A percentile compares a stretch with the other conserved stretches of the same genome.
Evolutionary conservation across 2,888 invertebrate species (phyloP).

Genomic region (Platerodrilus igneus): DNA sequence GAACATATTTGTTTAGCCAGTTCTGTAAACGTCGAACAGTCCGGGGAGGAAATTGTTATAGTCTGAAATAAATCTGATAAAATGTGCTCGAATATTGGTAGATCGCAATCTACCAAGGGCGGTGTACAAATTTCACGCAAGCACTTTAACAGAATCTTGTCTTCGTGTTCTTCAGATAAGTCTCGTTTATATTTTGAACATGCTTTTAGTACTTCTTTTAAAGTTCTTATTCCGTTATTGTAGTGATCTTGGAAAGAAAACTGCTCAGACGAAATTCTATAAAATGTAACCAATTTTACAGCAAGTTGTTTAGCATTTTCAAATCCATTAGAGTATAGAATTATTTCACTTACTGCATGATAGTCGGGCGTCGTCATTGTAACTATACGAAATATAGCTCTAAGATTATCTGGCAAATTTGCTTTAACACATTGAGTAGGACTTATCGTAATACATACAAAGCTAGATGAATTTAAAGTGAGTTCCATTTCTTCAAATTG

Average conservation of each 20-base stretch:
- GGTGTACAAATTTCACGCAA: slow-evolving; percentile 89
- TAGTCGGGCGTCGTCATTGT: slow-evolving; percentile 92
- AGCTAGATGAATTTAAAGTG: slow-evolving; percentile 69
- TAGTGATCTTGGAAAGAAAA: slow-evolving; percentile 82
- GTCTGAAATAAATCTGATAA: slow-evolving; percentile 89
- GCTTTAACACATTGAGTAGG: slow-evolving; percentile 77
- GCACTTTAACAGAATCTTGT: slow-evolving; percentile 73
- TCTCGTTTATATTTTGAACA: slow-evolving; percentile 78
- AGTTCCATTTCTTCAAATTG: slow-evolving; percentile 73
- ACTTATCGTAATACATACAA: slow-evolving; percentile 77
- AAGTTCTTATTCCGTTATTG: slow-evolving; percentile 85
- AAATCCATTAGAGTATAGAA: slow-evolving; percentile 79
- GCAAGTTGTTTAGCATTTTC: slow-evolving; percentile 69
- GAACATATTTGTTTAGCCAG: slow-evolving; percentile 61
- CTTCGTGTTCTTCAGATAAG: slow-evolving; percentile 73
- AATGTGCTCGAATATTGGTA: slow-evolving; percentile 82
- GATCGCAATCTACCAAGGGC: slow-evolving; percentile 85
- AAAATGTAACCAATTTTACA: slow-evolving; percentile 78
- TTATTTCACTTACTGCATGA: slow-evolving; percentile 82
- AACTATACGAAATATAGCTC: slow-evolving; percentile 77
- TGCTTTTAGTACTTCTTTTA: slow-evolving; percentile 78
- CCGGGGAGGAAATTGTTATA: slow-evolving; percentile 64
- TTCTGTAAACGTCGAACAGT: slow-evolving; percentile 64
- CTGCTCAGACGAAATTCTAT: slow-evolving; percentile 78
- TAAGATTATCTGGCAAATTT: slow-evolving; percentile 80